These are phyloP conservation scores for Eubucco bourcierii DNA, from an alignment of 2,113 vertebrate species.

Conservation along the genomic window DNA sequence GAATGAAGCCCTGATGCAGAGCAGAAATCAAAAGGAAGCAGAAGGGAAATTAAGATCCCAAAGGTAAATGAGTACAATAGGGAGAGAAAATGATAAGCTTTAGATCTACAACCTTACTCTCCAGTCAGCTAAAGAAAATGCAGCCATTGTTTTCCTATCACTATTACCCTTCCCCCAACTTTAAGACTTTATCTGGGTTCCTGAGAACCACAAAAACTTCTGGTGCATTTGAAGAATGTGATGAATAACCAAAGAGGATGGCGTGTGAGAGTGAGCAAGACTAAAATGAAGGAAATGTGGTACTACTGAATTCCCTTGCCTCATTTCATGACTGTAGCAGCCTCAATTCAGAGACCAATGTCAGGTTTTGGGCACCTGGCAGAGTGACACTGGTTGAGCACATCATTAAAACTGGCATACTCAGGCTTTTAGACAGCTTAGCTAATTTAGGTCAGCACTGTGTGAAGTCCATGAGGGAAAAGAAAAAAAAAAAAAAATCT, in stretches of 20 bases:
- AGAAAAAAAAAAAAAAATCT: background rate
- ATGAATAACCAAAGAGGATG: background rate
- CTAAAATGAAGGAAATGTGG: background rate
- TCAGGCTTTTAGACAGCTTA: background rate
- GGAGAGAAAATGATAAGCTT: background rate
- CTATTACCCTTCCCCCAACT: background rate
- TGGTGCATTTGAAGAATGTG: background rate
- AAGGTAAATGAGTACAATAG: background rate
- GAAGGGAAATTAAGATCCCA: background rate
- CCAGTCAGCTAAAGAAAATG: background rate
- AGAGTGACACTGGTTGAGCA: background rate
- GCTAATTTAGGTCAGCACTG: background rate
- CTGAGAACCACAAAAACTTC: background rate
- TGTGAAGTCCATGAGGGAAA: background rate
- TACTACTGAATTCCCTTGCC: background rate
- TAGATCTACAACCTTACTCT: background rate
- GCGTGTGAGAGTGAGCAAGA: background rate
- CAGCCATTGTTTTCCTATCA: background rate
- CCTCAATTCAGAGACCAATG: background rate
- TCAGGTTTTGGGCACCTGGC: background rate
- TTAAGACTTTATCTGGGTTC: background rate
- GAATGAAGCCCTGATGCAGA: background rate
- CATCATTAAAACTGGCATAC: background rate
- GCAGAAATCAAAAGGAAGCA: slow-evolving; percentile 20
- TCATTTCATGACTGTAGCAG: background rate